Percentiles rank a stretch among this genome's conserved stretches.
phyloP scores from a whole-genome alignment of 92 coral and sea anemone species.

The Montipora capitata region DNA sequence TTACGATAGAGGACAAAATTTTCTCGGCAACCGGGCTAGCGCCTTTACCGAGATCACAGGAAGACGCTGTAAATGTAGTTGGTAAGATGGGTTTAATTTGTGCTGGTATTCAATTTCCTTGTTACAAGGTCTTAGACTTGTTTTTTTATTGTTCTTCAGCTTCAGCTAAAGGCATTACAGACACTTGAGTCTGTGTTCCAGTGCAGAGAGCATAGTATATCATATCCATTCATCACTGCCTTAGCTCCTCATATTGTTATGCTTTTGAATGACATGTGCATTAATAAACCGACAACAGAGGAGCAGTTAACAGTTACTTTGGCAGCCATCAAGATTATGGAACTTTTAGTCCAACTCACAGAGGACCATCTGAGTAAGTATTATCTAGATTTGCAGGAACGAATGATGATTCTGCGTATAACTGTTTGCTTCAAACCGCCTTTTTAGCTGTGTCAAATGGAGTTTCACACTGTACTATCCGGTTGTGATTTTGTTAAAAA shows the following conservation, averaged over 20 bases:
- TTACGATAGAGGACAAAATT: too few species aligned
- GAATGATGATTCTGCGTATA: too few species aligned
- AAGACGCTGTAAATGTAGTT: too few species aligned
- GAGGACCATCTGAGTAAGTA: slow-evolving; percentile 91
- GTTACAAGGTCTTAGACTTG: not conserved
- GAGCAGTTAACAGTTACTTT: slow-evolving; percentile 81
- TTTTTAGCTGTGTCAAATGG: too few species aligned
- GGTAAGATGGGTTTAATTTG: not conserved
- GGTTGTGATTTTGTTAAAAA: too few species aligned
- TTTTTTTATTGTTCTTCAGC: slow-evolving; percentile 26
- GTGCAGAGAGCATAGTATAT: slow-evolving; percentile 84
- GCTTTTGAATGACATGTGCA: slow-evolving; percentile 88
- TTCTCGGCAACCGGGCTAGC: too few species aligned
- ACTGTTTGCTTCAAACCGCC: too few species aligned
- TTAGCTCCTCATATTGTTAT: slow-evolving; percentile 94
- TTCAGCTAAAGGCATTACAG: slow-evolving; percentile 93
- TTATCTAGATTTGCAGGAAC: not conserved
- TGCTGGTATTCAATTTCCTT: not conserved
- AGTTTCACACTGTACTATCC: too few species aligned
- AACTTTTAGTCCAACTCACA: slow-evolving; percentile 85
- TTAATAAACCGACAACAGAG: slow-evolving; percentile 87
- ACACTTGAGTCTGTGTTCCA: slow-evolving; percentile 91
- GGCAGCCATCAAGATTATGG: slow-evolving; percentile 92
- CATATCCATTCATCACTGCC: slow-evolving; percentile 90
- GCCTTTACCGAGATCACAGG: too few species aligned